A percentile compares a stretch with the other conserved stretches of the same genome.
Evolutionary conservation across 2,888 invertebrate species (phyloP).

Genomic region (Netelia melanura): DNA sequence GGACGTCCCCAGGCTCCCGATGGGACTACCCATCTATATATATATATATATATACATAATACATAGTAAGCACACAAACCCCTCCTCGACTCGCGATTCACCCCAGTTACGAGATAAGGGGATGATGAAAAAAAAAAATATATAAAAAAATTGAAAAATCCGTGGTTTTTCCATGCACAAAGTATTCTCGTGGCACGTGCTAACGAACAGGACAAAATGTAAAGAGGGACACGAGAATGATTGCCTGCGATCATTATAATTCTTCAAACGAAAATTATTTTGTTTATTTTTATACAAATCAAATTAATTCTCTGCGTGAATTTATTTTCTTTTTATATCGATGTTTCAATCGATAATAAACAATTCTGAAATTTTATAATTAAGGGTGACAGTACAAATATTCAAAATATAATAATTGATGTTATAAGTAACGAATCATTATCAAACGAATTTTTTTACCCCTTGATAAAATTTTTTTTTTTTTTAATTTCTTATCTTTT

Average conservation of each 20-base stretch:
- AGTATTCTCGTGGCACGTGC: conserved; percentile 29
- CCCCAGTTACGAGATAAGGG: conserved; percentile 42
- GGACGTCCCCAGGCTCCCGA: conserved; percentile 36
- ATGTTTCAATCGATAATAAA: background rate
- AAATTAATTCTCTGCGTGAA: background rate
- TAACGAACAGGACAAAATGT: conserved; percentile 20
- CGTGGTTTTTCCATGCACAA: conserved; percentile 24
- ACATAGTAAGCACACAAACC: conserved; percentile 23
- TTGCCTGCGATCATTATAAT: background rate
- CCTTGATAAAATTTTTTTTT: too few species aligned
- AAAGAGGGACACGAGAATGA: background rate
- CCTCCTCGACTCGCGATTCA: conserved; percentile 37
- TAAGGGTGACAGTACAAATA: background rate
- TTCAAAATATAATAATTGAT: background rate
- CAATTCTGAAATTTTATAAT: background rate
- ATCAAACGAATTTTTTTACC: too few species aligned
- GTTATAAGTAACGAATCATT: too few species aligned
- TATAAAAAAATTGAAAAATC: conserved; percentile 4
- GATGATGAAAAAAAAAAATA: conserved; percentile 21
- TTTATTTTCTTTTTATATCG: background rate
- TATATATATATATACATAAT: background rate
- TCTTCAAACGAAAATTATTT: background rate
- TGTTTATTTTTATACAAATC: background rate
- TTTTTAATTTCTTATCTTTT: too few species aligned
- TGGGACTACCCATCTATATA: conserved; percentile 33